These are phyloP conservation scores for Diarsia dahlii DNA, from an alignment of 2,888 invertebrate species.

Conservation along the genomic window DNA sequence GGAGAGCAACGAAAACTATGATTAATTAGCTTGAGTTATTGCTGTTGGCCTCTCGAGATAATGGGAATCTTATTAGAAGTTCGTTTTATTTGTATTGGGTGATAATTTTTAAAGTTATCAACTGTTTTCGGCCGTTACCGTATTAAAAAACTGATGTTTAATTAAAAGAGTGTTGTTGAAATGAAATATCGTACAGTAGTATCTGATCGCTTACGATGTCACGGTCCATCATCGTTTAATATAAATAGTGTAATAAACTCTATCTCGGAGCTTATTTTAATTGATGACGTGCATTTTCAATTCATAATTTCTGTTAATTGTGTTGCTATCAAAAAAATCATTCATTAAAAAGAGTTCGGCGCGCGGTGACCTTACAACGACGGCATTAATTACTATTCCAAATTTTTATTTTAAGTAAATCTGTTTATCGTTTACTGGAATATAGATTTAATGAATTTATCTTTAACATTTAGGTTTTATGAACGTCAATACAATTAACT, in stretches of 20 bases:
- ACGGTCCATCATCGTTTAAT: conserved; percentile 60
- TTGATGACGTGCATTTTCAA: conserved; percentile 75
- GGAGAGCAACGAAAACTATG: conserved; percentile 76
- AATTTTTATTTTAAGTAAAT: conserved; percentile 33
- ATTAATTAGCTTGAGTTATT: conserved; percentile 81
- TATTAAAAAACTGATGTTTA: conserved; percentile 29
- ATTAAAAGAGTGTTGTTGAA: conserved; percentile 38
- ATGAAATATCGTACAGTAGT: conserved; percentile 41
- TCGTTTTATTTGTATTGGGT: conserved; percentile 57
- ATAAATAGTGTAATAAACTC: conserved; percentile 61
- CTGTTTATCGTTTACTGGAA: conserved; percentile 39
- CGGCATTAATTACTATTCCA: conserved; percentile 59
- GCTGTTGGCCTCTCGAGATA: conserved; percentile 64
- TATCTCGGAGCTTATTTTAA: conserved; percentile 72
- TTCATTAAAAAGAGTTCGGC: conserved; percentile 69
- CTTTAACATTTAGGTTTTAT: conserved; percentile 52
- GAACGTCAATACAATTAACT: conserved; percentile 70
- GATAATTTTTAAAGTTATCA: conserved; percentile 38
- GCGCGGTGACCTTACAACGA: conserved; percentile 64
- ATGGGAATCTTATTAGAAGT: conserved; percentile 64
- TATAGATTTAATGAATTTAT: conserved; percentile 59
- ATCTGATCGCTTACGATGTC: conserved; percentile 52
- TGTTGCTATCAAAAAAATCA: conserved; percentile 66
- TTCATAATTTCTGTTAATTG: conserved; percentile 67
- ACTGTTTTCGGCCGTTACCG: conserved; percentile 31